Evolutionary conservation across 2,113 vertebrate species (phyloP).

Genomic region (Pluvialis apricaria): DNA sequence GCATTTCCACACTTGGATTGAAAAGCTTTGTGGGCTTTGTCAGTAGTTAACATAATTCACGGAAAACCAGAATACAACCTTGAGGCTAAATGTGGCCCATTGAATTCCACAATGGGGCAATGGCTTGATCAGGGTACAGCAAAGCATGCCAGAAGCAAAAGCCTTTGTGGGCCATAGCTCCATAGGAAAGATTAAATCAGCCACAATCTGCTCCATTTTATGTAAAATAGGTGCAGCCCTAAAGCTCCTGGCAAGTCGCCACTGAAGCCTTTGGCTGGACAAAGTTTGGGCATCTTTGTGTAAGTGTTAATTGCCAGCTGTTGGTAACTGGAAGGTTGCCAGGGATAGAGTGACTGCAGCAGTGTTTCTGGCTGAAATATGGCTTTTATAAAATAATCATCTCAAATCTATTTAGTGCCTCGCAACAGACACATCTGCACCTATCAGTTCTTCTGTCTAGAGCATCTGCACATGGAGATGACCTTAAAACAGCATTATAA

Average conservation of each 20-base stretch:
- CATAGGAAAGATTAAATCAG: constrained; percentile 28
- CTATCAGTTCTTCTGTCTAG: neutral
- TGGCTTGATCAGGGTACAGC: neutral
- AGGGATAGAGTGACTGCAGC: neutral
- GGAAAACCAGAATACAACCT: constrained; percentile 40
- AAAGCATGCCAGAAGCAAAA: constrained; percentile 29
- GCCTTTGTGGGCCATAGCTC: neutral
- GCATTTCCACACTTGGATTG: constrained; percentile 8
- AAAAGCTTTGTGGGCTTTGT: constrained; percentile 5
- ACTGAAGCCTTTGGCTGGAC: neutral
- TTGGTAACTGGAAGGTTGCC: constrained; percentile 46
- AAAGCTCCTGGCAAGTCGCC: neutral
- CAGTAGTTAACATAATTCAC: constrained; percentile 12
- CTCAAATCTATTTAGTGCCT: constrained; percentile 2
- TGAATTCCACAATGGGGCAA: constrained; percentile 17
- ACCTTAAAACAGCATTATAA: constrained; percentile 48
- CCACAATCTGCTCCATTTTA: constrained; percentile 44
- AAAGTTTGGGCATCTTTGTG: constrained; percentile 41
- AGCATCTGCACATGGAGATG: constrained; percentile 12
- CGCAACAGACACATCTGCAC: neutral
- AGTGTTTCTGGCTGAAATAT: neutral
- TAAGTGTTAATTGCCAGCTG: constrained; percentile 66
- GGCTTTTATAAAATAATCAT: constrained; percentile 4
- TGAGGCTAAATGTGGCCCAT: constrained; percentile 38
- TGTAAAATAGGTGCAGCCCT: constrained; percentile 37